Percentiles rank a stretch among this genome's conserved stretches.
Conservation (phyloP, 1,140 invertebrate species). For the Drosophila pseudoobscura region DNA sequence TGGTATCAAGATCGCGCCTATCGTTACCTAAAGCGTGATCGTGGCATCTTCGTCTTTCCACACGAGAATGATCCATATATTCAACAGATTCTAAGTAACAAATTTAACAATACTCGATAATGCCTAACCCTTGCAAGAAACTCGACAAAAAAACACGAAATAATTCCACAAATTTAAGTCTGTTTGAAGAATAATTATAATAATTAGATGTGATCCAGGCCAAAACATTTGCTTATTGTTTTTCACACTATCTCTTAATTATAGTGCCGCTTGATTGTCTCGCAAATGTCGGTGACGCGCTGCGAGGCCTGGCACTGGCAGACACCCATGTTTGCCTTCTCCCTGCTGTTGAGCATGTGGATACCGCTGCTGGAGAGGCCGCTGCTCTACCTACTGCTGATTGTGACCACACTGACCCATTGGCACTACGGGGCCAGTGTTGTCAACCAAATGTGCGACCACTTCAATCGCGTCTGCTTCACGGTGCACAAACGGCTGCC, state of each 20-base stretch:
- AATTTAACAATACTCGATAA: background rate
- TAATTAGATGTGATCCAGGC: no score
- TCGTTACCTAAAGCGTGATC: conserved; percentile 53
- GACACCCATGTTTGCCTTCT: conserved; percentile 87
- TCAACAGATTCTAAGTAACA: conserved; percentile 33
- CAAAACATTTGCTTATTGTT: conserved; percentile 4
- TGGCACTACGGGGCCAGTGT: conserved; percentile 96
- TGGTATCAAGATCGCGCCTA: conserved; percentile 63
- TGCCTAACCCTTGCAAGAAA: no score
- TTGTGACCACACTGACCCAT: conserved; percentile 90
- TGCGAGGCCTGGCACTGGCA: conserved; percentile 94
- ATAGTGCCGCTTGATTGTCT: conserved; percentile 96
- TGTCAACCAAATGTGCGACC: conserved; percentile 84
- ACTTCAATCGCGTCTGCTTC: conserved; percentile 82
- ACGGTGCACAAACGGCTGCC: conserved; percentile 66
- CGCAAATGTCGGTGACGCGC: conserved; percentile 96
- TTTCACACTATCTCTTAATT: conserved; percentile 37
- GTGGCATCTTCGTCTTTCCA: conserved; percentile 64
- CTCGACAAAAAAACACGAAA: background rate
- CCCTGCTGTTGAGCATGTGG: conserved; percentile 85
- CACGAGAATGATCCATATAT: conserved; percentile 61
- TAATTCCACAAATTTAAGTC: conserved; percentile 28
- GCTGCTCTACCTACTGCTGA: conserved; percentile 89
- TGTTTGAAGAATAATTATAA: background rate
- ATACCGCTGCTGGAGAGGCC: conserved; percentile 87